Evolutionary conservation across 2,113 vertebrate genomes (phyloP), one percentile per base, ranked within the genome.

Genomic region (Proteles cristata): DNA sequence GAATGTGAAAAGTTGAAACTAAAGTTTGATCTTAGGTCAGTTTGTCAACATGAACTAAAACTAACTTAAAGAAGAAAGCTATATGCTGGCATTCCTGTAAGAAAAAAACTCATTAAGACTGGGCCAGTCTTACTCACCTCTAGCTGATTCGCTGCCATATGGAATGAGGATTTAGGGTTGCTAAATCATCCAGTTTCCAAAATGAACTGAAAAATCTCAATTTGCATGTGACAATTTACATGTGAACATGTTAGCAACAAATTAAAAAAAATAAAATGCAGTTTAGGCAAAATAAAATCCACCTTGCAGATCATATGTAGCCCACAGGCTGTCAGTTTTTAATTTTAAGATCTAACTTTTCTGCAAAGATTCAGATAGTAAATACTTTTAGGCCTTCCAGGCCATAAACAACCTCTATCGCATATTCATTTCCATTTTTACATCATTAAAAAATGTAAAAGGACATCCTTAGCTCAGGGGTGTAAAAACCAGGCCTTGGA

Each of bases 181-280:
- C 66, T 43, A 45, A 71, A 43, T 31, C 53, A 89, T 25, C 25
- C 33, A 9, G 33, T 43, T 45, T 81, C 66, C 81, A 69, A 81
- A 88, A 71, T n/a, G 39, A 85, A 76, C 80, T 82, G n/a, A 94
- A 89, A 80, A 76, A 77, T 39, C 73, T 92, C 66, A 81, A 71
- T 88, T 83, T 83, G n/a, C 84, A 33, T 4, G 35, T 80, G 81
- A 80, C 43, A 39, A 61, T 92, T 94, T 50, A 48, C 9, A 88
- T 4, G n/a, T 66, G 82, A 65, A 33, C 48, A 63, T 39, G 33
- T n/a, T 86, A 45, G 33, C 43, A 80, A 85, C 50, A 61, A 77
- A 79, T 53, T 83, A 50, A 81, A 83, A 94, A 93, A 93, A 94
- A 86, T 68, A 35, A 95, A 88, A 80, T 33, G 58, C 19, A 88